Conservation (phyloP, 2,888 invertebrate genomes). For the Tryphoninae sp. region DNA sequence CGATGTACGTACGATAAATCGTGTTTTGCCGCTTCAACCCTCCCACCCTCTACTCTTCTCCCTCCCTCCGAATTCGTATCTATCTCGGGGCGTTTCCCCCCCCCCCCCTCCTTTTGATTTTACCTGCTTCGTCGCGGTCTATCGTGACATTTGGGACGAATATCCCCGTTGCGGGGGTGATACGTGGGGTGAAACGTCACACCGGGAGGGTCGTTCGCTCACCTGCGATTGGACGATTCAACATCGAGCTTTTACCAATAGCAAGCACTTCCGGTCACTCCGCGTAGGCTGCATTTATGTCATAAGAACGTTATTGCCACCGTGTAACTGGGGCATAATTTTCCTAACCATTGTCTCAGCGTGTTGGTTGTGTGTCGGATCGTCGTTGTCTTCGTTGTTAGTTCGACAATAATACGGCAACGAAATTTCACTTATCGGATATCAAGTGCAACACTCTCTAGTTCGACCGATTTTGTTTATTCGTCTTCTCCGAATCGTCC, state of each 20-base stretch:
- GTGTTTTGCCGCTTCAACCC: slow-evolving; percentile 60
- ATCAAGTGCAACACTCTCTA: slow-evolving; percentile 24
- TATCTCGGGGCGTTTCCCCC: slow-evolving; percentile 20
- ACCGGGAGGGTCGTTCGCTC: slow-evolving; percentile 65
- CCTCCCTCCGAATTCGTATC: not conserved
- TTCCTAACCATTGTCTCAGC: slow-evolving; percentile 74
- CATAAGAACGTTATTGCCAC: slow-evolving; percentile 69
- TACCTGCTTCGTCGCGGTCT: slow-evolving; percentile 67
- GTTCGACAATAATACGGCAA: slow-evolving; percentile 23
- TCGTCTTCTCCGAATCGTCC: not conserved
- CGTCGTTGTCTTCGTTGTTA: slow-evolving; percentile 59
- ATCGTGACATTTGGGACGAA: slow-evolving; percentile 66
- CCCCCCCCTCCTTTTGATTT: slow-evolving; percentile 66
- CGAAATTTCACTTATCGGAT: slow-evolving; percentile 17
- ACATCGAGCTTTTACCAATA: slow-evolving; percentile 73
- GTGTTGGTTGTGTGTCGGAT: slow-evolving; percentile 74
- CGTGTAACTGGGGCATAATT: slow-evolving; percentile 76
- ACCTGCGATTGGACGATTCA: slow-evolving; percentile 74
- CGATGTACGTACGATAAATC: slow-evolving; percentile 63
- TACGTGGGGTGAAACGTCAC: slow-evolving; percentile 63
- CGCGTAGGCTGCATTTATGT: slow-evolving; percentile 68
- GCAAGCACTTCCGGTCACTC: slow-evolving; percentile 71
- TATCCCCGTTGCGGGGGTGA: slow-evolving; percentile 58
- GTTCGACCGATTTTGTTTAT: not conserved
- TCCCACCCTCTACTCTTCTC: slow-evolving; percentile 7